A percentile compares a stretch with the other conserved stretches of the same genome.
phyloP scores from a whole-genome alignment of 2,797 vertebrate genomes.

The Sebastes taczanowskii region DNA sequence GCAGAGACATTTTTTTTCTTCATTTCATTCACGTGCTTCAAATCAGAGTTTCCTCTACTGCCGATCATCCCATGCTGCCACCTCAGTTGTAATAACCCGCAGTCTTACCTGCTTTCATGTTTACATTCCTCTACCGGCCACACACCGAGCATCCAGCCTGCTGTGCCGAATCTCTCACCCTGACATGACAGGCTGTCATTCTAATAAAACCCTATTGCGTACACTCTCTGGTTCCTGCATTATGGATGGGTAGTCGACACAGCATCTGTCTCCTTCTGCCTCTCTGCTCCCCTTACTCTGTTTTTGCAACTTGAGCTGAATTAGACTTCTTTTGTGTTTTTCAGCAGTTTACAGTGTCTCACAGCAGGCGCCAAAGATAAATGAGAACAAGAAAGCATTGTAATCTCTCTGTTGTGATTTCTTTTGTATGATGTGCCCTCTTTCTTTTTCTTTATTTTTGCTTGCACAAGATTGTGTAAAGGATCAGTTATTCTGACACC shows the following conservation, averaged over 20 bases:
- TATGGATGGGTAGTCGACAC: slow-evolving; percentile 64
- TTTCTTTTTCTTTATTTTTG: slow-evolving; percentile 10
- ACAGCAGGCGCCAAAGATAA: slow-evolving; percentile 47
- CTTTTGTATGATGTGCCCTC: slow-evolving; percentile 30
- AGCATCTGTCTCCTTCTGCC: slow-evolving; percentile 59
- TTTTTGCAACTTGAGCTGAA: slow-evolving; percentile 47
- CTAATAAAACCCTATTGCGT: slow-evolving; percentile 61
- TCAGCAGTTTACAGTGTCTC: slow-evolving; percentile 45
- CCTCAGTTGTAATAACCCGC: slow-evolving; percentile 9
- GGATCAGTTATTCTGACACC: slow-evolving; percentile 69
- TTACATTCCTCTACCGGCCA: slow-evolving; percentile 22
- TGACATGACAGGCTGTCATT: slow-evolving; percentile 68
- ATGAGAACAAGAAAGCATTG: slow-evolving; percentile 40
- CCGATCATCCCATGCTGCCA: slow-evolving; percentile 2
- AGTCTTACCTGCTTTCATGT: slow-evolving; percentile 34
- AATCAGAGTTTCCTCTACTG: slow-evolving; percentile 20
- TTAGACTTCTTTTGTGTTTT: slow-evolving; percentile 46
- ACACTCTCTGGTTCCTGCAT: slow-evolving; percentile 62
- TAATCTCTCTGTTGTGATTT: slow-evolving; percentile 49
- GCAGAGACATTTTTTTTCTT: not conserved
- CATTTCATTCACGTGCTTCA: slow-evolving; percentile 7
- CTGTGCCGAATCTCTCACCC: slow-evolving; percentile 51
- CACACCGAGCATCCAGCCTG: slow-evolving; percentile 13
- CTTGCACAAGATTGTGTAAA: slow-evolving; percentile 54
- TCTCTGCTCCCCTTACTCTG: slow-evolving; percentile 19